These are phyloP conservation scores for Florisuga fusca DNA, from an alignment of 2,797 vertebrate genomes.

Conservation along the genomic window DNA sequence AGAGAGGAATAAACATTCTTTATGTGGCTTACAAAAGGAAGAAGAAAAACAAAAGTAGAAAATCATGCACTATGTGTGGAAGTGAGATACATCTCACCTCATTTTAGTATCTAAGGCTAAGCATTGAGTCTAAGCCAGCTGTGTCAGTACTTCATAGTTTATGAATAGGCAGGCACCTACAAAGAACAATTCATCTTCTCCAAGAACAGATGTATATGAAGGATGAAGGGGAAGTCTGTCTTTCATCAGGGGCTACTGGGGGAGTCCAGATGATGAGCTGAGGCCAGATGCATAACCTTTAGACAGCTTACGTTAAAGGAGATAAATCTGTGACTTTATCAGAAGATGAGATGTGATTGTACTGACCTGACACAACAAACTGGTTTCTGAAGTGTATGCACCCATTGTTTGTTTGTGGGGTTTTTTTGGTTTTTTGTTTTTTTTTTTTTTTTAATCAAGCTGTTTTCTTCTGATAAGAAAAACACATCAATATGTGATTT, in stretches of 20 bases:
- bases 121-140: not conserved
- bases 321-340: conserved; percentile 65
- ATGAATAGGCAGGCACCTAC: not conserved
- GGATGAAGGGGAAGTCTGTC: conserved; percentile 49
- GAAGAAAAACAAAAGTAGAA: not conserved
- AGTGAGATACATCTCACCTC: not conserved
- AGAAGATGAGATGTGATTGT: conserved; percentile 9
- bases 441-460: not conserved
- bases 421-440: no score
- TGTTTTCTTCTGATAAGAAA: not conserved
- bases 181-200: conserved; percentile 38
- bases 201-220: conserved; percentile 19
- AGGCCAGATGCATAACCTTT: conserved; percentile 47
- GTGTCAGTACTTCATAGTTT: not conserved
- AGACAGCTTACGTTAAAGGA: conserved; percentile 50
- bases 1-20: not conserved
- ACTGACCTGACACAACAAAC: conserved; percentile 29
- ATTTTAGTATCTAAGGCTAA: not conserved
- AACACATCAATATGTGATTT: not conserved
- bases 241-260: conserved; percentile 52
- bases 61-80: not conserved
- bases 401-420: no score
- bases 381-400: not conserved
- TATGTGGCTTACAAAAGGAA: not conserved
- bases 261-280: conserved; percentile 31